These are phyloP conservation scores for Schizotus pectinicornis DNA, from an alignment of 2,888 invertebrate species.

Conservation along the genomic window DNA sequence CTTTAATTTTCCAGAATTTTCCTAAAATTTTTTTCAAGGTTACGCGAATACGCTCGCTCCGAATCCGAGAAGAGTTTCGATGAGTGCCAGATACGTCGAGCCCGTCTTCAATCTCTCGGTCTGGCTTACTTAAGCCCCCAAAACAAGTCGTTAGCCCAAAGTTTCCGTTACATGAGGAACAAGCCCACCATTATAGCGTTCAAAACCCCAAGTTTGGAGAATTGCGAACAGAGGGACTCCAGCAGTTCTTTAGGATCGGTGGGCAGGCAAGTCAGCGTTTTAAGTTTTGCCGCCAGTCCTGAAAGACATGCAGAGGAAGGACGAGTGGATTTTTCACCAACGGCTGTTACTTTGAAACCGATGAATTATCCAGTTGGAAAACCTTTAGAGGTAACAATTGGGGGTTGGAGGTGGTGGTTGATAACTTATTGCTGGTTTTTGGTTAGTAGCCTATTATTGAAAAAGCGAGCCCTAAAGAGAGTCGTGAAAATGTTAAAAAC, in stretches of 20 bases:
- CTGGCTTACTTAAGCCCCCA: conserved; percentile 76
- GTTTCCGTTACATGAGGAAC: conserved; percentile 88
- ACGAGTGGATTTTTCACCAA: conserved; percentile 56
- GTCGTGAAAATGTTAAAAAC: conserved; percentile 32
- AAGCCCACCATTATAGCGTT: conserved; percentile 90
- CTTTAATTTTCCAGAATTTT: conserved; percentile 5
- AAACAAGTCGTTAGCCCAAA: conserved; percentile 80
- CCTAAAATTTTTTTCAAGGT: conserved; percentile 57
- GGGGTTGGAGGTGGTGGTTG: not conserved
- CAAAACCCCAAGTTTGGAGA: conserved; percentile 81
- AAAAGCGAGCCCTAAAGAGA: conserved; percentile 35
- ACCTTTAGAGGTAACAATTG: conserved; percentile 74
- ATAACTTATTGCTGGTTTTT: conserved; percentile 25
- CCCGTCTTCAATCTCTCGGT: conserved; percentile 69
- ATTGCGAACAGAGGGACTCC: conserved; percentile 66
- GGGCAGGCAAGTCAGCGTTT: conserved; percentile 58
- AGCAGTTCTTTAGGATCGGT: conserved; percentile 65
- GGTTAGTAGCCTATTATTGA: conserved; percentile 42
- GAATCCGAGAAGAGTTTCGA: conserved; percentile 82
- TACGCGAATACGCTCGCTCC: conserved; percentile 75
- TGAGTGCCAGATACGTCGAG: conserved; percentile 68
- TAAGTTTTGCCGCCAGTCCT: conserved; percentile 58
- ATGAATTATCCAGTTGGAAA: conserved; percentile 79
- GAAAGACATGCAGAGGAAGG: conserved; percentile 68
- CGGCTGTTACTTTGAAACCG: conserved; percentile 43